Evolutionary conservation across 2,797 vertebrate genomes (phyloP).

Genomic region (Centropyge bicolor): DNA sequence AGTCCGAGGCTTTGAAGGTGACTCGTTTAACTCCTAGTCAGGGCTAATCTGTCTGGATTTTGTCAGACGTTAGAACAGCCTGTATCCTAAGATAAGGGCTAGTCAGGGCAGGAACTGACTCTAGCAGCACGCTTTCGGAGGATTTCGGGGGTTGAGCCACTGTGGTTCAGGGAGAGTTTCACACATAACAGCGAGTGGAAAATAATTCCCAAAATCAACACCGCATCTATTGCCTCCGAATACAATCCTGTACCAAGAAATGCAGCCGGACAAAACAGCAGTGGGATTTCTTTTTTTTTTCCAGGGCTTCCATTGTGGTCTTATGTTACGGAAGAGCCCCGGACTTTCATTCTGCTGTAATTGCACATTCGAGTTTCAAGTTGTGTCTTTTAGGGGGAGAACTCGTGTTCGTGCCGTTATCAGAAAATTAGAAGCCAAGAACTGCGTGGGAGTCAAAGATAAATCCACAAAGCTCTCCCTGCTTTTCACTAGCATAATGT

Average conservation of each 20-base stretch:
- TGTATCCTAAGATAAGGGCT: constrained; percentile 84
- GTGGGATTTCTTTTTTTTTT: constrained; percentile 16
- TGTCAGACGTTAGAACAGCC: constrained; percentile 77
- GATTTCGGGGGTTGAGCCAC: constrained; percentile 78
- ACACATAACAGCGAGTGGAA: constrained; percentile 53
- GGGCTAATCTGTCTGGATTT: constrained; percentile 85
- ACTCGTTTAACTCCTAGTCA: constrained; percentile 82
- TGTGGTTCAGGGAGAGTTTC: constrained; percentile 60
- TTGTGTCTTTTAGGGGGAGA: constrained; percentile 78
- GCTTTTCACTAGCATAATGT: constrained; percentile 80
- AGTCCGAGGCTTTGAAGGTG: constrained; percentile 83
- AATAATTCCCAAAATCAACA: constrained; percentile 74
- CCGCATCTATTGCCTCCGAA: constrained; percentile 54
- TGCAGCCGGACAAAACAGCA: constrained; percentile 59
- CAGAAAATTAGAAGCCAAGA: constrained; percentile 88
- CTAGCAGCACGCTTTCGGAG: constrained; percentile 58
- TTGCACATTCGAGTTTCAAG: constrained; percentile 81
- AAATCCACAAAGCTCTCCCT: constrained; percentile 78
- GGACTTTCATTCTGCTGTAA: constrained; percentile 78
- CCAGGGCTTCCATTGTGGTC: constrained; percentile 55
- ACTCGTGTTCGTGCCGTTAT: constrained; percentile 83
- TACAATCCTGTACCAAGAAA: constrained; percentile 66
- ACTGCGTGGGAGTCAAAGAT: constrained; percentile 83
- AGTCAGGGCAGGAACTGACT: constrained; percentile 67
- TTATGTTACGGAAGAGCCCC: constrained; percentile 49